Percentiles rank a stretch among this genome's conserved stretches.
Conservation (phyloP, 2,888 invertebrate genomes). For the Mythimna ferrago region DNA sequence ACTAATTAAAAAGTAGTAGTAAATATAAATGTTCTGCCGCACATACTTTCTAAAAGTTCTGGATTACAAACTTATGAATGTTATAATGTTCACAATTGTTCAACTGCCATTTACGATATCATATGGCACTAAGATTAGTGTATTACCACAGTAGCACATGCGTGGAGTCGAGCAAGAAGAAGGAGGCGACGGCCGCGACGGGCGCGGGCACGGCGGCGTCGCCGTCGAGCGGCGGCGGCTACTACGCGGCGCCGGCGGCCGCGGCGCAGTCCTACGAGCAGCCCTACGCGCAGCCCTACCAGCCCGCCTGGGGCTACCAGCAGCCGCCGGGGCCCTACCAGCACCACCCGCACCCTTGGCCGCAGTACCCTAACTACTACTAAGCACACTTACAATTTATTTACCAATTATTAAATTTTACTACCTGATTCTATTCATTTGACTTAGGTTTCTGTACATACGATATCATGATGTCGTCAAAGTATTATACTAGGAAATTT, state of each 20-base stretch:
- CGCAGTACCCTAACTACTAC: constrained; percentile 88
- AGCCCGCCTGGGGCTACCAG: constrained; percentile 88
- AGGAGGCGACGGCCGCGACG: constrained; percentile 66
- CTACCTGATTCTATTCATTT: constrained; percentile 26
- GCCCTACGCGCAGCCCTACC: constrained; percentile 86
- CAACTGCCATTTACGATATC: neutral
- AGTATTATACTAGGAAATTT: constrained; percentile 10
- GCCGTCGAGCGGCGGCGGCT: constrained; percentile 65
- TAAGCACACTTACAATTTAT: constrained; percentile 59
- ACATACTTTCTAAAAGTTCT: too few relatives aligned
- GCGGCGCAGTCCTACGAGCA: constrained; percentile 84
- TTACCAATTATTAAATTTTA: constrained; percentile 12
- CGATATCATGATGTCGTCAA: constrained; percentile 30
- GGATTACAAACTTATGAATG: neutral
- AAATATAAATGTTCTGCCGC: too few relatives aligned
- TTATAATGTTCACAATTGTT: neutral
- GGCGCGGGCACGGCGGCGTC: constrained; percentile 65
- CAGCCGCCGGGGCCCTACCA: constrained; percentile 87
- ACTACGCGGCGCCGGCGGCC: constrained; percentile 79
- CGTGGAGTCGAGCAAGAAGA: constrained; percentile 79
- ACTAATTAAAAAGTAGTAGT: too few relatives aligned
- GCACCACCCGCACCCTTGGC: constrained; percentile 87
- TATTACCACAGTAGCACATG: constrained; percentile 64
- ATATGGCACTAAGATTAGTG: neutral
- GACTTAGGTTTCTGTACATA: constrained; percentile 21